Evolutionary conservation across 2,113 vertebrate genomes (phyloP).

Genomic region (Aramus guarauna): DNA sequence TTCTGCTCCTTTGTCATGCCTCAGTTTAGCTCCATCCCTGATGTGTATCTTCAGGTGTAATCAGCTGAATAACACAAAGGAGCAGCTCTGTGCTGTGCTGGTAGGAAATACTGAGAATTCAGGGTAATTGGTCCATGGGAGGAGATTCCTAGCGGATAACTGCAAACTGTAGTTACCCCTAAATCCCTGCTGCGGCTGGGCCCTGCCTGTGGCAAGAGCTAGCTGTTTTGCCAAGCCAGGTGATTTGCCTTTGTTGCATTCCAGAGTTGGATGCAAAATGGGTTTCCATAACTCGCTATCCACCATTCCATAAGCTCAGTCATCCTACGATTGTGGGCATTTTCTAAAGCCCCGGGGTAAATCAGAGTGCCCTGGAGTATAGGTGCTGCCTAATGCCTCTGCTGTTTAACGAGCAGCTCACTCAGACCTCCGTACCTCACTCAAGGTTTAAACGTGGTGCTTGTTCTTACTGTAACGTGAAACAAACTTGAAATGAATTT

Average conservation of each 20-base stretch:
- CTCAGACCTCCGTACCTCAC: slow-evolving; percentile 31
- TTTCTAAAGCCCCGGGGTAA: slow-evolving; percentile 21
- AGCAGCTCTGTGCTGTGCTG: not conserved
- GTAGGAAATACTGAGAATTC: not conserved
- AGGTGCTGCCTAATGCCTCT: slow-evolving; percentile 45
- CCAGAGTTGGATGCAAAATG: not conserved
- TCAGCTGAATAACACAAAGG: not conserved
- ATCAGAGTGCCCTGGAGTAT: not conserved
- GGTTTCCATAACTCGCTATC: not conserved
- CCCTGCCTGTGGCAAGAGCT: not conserved
- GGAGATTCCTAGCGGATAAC: not conserved
- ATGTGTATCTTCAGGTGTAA: not conserved
- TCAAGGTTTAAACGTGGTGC: slow-evolving; percentile 27
- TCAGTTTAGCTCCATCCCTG: not conserved
- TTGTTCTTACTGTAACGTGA: not conserved
- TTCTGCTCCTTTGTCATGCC: not conserved
- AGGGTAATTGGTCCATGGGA: not conserved
- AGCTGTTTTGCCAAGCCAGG: not conserved
- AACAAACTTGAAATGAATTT: slow-evolving; percentile 50
- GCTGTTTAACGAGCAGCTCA: slow-evolving; percentile 40
- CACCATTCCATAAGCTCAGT: not conserved
- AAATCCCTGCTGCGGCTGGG: not conserved
- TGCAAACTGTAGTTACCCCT: not conserved
- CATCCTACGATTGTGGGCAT: slow-evolving; percentile 28
- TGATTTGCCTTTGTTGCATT: not conserved